Evolutionary conservation across 2,797 vertebrate species (phyloP).

Genomic region (Calcarius lapponicus): DNA sequence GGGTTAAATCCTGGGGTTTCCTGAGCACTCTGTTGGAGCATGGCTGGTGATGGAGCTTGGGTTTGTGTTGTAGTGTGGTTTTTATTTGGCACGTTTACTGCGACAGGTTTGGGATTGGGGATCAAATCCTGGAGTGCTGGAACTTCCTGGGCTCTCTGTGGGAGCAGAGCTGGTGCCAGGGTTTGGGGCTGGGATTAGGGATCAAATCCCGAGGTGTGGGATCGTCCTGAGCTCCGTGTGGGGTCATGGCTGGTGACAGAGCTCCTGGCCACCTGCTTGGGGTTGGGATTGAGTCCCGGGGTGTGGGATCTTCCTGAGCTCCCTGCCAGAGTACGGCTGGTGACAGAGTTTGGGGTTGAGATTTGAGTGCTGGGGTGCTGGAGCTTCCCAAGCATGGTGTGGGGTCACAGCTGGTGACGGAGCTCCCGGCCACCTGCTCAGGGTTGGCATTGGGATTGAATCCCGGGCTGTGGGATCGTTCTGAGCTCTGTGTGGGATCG

Average conservation of each 20-base stretch:
- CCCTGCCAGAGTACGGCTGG: accelerated
- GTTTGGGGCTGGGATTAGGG: not conserved
- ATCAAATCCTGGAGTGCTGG: accelerated
- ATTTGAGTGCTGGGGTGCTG: not conserved
- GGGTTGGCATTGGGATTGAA: not conserved
- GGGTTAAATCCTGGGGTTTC: not conserved
- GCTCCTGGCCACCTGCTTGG: not conserved
- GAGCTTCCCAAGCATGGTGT: accelerated
- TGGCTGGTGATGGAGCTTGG: not conserved
- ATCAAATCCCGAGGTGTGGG: not conserved
- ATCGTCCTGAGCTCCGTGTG: accelerated
- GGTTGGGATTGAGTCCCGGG: not conserved
- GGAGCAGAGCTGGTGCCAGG: not conserved
- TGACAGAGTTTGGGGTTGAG: not conserved
- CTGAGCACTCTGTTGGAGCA: accelerated
- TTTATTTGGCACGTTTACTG: too few relatives aligned
- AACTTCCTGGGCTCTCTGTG: accelerated
- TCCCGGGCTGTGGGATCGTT: accelerated
- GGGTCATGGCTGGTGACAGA: not conserved
- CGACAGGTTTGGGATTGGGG: not conserved
- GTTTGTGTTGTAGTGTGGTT: too few relatives aligned
- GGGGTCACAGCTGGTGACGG: not conserved
- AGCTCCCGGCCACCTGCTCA: not conserved
- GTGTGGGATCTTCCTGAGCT: not conserved
- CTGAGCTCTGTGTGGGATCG: accelerated